Conservation (phyloP, 64 coral and sea anemone genomes). For the Pocillopora damicornis region DNA sequence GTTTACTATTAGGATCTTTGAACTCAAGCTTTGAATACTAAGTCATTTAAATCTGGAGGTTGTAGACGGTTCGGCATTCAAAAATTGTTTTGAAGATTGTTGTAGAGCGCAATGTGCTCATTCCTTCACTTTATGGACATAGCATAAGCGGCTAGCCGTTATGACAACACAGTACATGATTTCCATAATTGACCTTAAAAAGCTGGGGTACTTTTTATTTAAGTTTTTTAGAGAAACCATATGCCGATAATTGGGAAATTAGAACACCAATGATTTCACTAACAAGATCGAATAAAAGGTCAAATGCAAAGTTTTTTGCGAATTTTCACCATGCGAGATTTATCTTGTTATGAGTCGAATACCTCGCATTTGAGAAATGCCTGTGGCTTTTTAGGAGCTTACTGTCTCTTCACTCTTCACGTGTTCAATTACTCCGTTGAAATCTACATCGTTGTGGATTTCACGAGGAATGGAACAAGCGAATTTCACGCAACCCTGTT, state of each 20-base stretch:
- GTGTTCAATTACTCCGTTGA: neutral
- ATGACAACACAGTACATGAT: neutral
- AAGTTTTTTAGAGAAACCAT: neutral
- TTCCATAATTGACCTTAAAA: neutral
- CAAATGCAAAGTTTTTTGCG: neutral
- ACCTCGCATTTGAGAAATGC: constrained; percentile 8
- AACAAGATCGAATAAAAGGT: neutral
- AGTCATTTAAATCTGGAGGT: neutral
- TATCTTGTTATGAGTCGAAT: neutral
- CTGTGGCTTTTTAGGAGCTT: neutral
- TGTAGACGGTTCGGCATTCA: neutral
- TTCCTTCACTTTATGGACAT: neutral
- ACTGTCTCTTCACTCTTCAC: neutral
- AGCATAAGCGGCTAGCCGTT: neutral
- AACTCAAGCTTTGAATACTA: neutral
- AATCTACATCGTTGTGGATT: neutral
- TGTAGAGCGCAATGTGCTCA: neutral
- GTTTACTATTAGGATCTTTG: constrained; percentile 1
- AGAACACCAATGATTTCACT: neutral
- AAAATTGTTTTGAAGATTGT: neutral
- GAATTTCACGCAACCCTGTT: neutral
- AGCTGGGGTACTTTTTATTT: neutral
- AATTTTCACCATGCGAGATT: neutral
- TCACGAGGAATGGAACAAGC: neutral
- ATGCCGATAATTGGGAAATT: neutral